Conservation (phyloP, 1,140 invertebrate genomes). For the Linepithema humile region DNA sequence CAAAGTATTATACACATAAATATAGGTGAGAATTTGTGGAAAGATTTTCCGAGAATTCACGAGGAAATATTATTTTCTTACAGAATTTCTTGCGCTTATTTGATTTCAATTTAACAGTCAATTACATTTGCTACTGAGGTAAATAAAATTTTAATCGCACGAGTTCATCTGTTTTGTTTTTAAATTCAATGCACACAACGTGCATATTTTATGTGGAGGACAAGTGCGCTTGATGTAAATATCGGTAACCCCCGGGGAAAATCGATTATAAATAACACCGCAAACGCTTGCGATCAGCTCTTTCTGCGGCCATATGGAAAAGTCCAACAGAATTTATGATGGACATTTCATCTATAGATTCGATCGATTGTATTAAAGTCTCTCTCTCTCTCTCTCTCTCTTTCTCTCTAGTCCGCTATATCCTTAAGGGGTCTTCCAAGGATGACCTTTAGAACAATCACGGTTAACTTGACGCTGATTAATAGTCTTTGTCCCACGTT, state of each 20-base stretch:
- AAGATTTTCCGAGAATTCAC: background rate
- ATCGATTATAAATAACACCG: conserved; percentile 32
- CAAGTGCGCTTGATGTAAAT: conserved; percentile 10
- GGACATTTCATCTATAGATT: conserved; percentile 2
- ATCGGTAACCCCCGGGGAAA: background rate
- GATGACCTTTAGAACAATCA: conserved; percentile 35
- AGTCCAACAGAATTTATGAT: conserved; percentile 6
- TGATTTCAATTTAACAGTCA: background rate
- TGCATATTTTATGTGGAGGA: background rate
- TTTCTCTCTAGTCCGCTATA: background rate
- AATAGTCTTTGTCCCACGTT: conserved; percentile 9
- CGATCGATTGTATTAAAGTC: background rate
- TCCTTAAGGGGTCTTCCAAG: background rate
- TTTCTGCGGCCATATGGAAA: background rate
- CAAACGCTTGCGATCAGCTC: background rate
- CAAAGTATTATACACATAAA: background rate
- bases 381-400: no score
- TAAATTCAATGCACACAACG: background rate
- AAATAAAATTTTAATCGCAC: conserved; percentile 18
- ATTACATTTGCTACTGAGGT: background rate
- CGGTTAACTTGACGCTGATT: conserved; percentile 26
- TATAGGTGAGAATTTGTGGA: background rate
- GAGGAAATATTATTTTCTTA: conserved; percentile 15
- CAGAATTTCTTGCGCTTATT: background rate
- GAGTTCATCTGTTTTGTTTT: background rate